Evolutionary conservation across 2,888 invertebrate genomes (phyloP).

Genomic region (Hydrotaea cyrtoneurina): DNA sequence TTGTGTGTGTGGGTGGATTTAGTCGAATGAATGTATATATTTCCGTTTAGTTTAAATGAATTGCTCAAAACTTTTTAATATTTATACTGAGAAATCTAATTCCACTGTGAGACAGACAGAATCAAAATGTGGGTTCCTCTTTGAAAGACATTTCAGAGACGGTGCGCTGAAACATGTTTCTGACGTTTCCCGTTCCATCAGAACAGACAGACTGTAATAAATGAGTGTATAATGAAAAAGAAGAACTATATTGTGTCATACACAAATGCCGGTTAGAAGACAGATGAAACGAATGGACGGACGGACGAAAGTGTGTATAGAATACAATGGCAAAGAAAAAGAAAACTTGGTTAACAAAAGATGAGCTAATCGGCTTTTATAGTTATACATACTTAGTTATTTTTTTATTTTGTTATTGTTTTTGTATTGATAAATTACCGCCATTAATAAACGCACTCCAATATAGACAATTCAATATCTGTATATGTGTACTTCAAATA

Average conservation of each 20-base stretch:
- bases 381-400: constrained; percentile 47
- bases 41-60: not conserved
- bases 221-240: not conserved
- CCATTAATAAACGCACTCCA: constrained; percentile 27
- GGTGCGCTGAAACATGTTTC: too few relatives aligned
- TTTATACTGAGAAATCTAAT: not conserved
- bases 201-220: too few relatives aligned
- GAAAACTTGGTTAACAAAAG: constrained; percentile 32
- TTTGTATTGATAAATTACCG: constrained; percentile 40
- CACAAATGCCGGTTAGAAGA: too few relatives aligned
- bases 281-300: too few relatives aligned
- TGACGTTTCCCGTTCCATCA: too few relatives aligned
- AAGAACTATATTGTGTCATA: not conserved
- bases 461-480: not conserved
- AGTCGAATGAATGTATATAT: not conserved
- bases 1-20: not conserved
- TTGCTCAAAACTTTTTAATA: not conserved
- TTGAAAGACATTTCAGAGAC: too few relatives aligned
- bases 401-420: not conserved
- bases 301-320: not conserved
- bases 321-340: not conserved
- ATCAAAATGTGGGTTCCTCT: too few relatives aligned
- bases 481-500: not conserved
- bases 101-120: too few relatives aligned
- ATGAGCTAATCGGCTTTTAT: constrained; percentile 61